These are phyloP conservation scores for Diaprepes abbreviatus DNA, from an alignment of 2,888 invertebrate species.

Conservation along the genomic window DNA sequence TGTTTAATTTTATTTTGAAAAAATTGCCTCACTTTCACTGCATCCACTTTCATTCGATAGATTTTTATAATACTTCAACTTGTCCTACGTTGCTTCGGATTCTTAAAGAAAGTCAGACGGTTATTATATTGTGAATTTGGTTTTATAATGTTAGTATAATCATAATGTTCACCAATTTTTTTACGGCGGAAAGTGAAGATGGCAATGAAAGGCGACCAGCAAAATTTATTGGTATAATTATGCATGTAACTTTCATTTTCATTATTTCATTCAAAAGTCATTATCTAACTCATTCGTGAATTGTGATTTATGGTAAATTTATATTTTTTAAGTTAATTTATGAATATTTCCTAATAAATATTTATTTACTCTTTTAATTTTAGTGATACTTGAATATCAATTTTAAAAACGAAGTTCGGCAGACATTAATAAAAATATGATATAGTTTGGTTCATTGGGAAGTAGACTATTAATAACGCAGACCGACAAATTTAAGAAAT, in stretches of 20 bases:
- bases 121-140: not conserved
- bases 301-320: no score
- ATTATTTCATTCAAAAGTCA: no score
- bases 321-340: no score
- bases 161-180: not conserved
- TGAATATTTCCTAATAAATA: no score
- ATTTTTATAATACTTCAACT: constrained; percentile 4
- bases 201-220: not conserved
- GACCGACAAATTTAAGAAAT: no score
- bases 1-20: constrained; percentile 32
- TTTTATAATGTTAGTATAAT: not conserved
- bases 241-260: not conserved
- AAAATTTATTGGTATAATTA: constrained; percentile 1
- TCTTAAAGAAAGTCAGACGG: constrained; percentile 3
- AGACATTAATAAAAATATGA: no score
- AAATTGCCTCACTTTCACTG: constrained; percentile 29
- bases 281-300: no score
- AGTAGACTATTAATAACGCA: no score
- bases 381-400: no score
- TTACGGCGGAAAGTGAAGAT: not conserved
- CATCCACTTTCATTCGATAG: constrained; percentile 25
- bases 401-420: no score
- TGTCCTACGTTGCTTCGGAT: not conserved
- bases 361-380: no score
- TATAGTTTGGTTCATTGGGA: no score